Evolutionary conservation across 2,888 invertebrate species (phyloP).

Genomic region (Chrysomela aeneicollis): DNA sequence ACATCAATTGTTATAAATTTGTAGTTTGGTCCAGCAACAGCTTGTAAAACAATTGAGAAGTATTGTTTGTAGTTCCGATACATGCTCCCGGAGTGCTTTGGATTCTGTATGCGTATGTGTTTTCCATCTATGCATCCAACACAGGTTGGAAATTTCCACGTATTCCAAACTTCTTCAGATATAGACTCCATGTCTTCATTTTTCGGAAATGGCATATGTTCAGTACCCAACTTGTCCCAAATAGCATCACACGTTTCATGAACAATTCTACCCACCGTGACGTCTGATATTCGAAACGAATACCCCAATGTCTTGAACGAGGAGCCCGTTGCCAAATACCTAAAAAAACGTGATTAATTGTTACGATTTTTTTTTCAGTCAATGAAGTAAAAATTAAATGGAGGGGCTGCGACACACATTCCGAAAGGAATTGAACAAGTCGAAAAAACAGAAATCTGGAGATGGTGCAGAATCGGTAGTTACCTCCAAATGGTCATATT

Average conservation of each 20-base stretch:
- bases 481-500: too few relatives aligned
- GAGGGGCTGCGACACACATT: too few relatives aligned
- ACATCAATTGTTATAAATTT: slow-evolving; percentile 36
- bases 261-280: neutral
- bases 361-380: too few relatives aligned
- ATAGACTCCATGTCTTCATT: neutral
- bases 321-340: slow-evolving; percentile 10
- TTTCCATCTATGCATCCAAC: neutral
- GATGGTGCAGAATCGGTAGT: too few relatives aligned
- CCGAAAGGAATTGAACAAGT: neutral
- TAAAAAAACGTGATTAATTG: slow-evolving; percentile 5
- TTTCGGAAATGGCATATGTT: neutral
- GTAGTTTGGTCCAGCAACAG: slow-evolving; percentile 32
- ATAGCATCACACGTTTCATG: neutral
- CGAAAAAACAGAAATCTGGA: too few relatives aligned
- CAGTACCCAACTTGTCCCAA: neutral
- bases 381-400: too few relatives aligned
- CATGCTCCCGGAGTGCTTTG: slow-evolving; percentile 30
- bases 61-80: slow-evolving; percentile 32
- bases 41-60: slow-evolving; percentile 37
- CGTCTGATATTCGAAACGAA: slow-evolving; percentile 13
- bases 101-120: slow-evolving; percentile 2
- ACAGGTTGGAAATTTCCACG: slow-evolving; percentile 1
- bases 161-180: neutral
- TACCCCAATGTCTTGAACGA: slow-evolving; percentile 13